Percentiles rank a stretch among this genome's conserved stretches.
Evolutionary conservation across 1,140 invertebrate species (phyloP).

Genomic region (Dryas iulia): DNA sequence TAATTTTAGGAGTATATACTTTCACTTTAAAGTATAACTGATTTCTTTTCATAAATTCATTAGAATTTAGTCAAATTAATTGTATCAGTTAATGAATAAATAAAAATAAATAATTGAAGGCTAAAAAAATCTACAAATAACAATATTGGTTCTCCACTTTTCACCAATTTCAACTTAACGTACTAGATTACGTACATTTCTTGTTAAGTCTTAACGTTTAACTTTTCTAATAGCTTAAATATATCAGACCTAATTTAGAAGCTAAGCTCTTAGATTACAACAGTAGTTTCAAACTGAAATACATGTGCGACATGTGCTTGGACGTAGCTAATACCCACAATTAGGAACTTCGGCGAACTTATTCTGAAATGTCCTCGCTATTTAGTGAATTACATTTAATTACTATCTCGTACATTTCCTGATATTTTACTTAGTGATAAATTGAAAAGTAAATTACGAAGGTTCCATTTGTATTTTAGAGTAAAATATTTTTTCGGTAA

Average conservation of each 20-base stretch:
- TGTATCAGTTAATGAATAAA: no score
- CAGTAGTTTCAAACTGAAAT: slow-evolving; percentile 8
- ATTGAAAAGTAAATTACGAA: neutral
- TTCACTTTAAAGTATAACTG: no score
- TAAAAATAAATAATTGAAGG: no score
- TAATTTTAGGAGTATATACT: no score
- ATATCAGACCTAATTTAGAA: neutral
- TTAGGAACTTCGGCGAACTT: slow-evolving; percentile 30
- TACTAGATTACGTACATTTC: no score
- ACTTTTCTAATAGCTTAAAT: neutral
- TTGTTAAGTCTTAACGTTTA: neutral
- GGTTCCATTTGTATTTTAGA: no score
- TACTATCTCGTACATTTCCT: slow-evolving; percentile 2
- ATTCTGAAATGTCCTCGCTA: slow-evolving; percentile 13
- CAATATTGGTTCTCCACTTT: no score
- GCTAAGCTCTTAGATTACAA: slow-evolving; percentile 12
- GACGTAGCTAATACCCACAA: slow-evolving; percentile 34
- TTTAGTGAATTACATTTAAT: slow-evolving; percentile 14
- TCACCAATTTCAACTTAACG: no score
- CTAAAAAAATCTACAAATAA: no score
- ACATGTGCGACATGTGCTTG: slow-evolving; percentile 37
- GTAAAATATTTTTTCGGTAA: no score
- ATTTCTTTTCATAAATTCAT: no score
- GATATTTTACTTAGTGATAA: neutral
- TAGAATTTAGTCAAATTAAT: no score